Conservation (phyloP, 1,140 invertebrate genomes). For the Macrotrachela quadricornifera region DNA sequence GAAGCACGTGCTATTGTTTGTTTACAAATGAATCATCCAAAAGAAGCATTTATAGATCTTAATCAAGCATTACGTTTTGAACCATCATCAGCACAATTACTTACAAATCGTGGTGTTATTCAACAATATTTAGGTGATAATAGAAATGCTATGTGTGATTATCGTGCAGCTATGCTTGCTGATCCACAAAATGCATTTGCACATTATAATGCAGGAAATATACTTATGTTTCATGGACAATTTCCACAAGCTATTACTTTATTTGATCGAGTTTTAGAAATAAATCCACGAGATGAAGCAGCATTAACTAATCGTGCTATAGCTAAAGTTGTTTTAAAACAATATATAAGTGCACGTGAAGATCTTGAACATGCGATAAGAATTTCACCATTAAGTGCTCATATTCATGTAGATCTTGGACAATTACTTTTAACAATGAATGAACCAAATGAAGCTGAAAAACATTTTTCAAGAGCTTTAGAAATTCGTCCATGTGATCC, state of each 20-base stretch:
- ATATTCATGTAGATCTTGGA: conserved; percentile 28
- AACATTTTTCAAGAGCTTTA: no score
- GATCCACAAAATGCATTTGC: conserved; percentile 24
- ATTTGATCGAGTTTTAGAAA: conserved; percentile 5
- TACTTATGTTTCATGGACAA: conserved; percentile 25
- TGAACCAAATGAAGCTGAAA: no score
- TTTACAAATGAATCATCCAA: conserved; percentile 27
- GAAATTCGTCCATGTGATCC: no score
- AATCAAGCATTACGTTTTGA: conserved; percentile 18
- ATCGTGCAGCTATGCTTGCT: conserved; percentile 21
- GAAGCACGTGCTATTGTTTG: conserved; percentile 28
- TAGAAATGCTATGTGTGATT: conserved; percentile 27
- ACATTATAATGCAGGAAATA: conserved; percentile 29
- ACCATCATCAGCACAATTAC: conserved; percentile 19
- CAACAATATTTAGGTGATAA: conserved; percentile 28
- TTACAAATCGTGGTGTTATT: conserved; percentile 28
- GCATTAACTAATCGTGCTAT: conserved; percentile 27
- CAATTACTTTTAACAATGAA: conserved; percentile 23
- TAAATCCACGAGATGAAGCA: conserved; percentile 23
- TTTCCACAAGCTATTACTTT: conserved; percentile 21
- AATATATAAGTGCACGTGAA: conserved; percentile 19
- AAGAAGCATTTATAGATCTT: conserved; percentile 27
- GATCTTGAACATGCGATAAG: conserved; percentile 23
- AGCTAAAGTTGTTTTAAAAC: conserved; percentile 23
- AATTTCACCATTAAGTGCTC: conserved; percentile 23